phyloP scores from a whole-genome alignment of 2,113 vertebrate species.

The Paracanthobrama guichenoti region DNA sequence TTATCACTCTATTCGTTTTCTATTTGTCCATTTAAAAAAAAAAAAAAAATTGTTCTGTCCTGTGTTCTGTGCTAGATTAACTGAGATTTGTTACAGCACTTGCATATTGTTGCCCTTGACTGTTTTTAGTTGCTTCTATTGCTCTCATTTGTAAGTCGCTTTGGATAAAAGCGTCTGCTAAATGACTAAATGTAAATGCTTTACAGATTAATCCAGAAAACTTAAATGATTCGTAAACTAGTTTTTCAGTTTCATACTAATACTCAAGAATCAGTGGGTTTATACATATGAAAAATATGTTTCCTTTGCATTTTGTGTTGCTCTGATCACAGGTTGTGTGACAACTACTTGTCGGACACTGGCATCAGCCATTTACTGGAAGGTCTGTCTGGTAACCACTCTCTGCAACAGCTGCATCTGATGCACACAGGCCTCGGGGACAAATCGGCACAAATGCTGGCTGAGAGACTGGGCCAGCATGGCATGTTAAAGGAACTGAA shows the following conservation, averaged over 20 bases:
- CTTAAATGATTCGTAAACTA: background rate
- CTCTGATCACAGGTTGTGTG: constrained; percentile 78
- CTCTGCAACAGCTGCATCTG: constrained; percentile 81
- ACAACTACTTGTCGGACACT: constrained; percentile 80
- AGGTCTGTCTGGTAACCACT: constrained; percentile 80
- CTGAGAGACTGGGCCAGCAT: constrained; percentile 75
- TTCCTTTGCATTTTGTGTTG: background rate
- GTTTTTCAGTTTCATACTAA: background rate
- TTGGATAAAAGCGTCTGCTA: too few species aligned
- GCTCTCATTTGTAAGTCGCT: too few species aligned
- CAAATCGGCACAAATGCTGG: constrained; percentile 75
- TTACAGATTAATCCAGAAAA: background rate
- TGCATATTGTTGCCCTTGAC: too few species aligned
- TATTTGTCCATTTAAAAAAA: too few species aligned
- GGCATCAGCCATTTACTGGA: constrained; percentile 79
- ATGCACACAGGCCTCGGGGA: constrained; percentile 88
- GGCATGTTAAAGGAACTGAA: constrained; percentile 84
- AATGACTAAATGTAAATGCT: too few species aligned
- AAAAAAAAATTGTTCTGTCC: too few species aligned
- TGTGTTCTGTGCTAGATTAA: too few species aligned
- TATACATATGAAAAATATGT: background rate
- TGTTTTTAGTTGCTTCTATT: too few species aligned
- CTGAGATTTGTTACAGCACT: too few species aligned
- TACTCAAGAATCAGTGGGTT: background rate
- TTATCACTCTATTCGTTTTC: too few species aligned